phyloP scores from a whole-genome alignment of 2,113 vertebrate species.

The Callionymus lyra region DNA sequence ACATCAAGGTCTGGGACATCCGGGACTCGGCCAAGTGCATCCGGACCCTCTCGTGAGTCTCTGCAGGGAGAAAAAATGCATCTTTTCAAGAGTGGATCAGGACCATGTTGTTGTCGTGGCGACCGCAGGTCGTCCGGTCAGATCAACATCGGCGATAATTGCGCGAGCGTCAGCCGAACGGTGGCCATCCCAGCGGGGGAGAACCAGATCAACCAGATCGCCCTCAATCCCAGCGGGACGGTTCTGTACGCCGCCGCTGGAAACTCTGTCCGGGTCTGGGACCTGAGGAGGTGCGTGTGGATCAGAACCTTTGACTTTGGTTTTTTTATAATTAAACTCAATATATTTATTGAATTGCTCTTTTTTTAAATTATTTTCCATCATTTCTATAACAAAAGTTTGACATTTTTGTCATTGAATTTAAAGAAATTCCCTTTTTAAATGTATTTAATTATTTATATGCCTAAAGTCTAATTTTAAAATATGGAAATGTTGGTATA shows the following conservation, averaged over 20 bases:
- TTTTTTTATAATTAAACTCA: background rate
- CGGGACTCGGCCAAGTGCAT: conserved; percentile 94
- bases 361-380: too few relatives aligned
- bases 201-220: conserved; percentile 93
- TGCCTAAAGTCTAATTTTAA: too few relatives aligned
- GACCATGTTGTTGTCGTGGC: background rate
- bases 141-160: conserved; percentile 77
- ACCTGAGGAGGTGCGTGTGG: conserved; percentile 78
- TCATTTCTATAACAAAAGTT: too few relatives aligned
- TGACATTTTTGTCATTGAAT: too few relatives aligned
- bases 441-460: too few relatives aligned
- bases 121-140: conserved; percentile 89
- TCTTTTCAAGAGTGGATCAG: too few relatives aligned
- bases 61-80: background rate
- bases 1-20: conserved; percentile 98
- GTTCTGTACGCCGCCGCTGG: conserved; percentile 90
- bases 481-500: too few relatives aligned
- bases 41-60: conserved; percentile 85
- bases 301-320: background rate
- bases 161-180: conserved; percentile 78
- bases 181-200: conserved; percentile 89
- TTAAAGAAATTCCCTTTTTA: too few relatives aligned
- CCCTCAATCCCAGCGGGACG: conserved; percentile 83
- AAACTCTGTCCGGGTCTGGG: conserved; percentile 93
- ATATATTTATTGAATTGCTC: too few relatives aligned